A percentile compares a stretch with the other conserved stretches of the same genome.
These are phyloP conservation scores for Drosophila bunnanda DNA, from an alignment of 2,888 invertebrate genomes.

Conservation along the genomic window DNA sequence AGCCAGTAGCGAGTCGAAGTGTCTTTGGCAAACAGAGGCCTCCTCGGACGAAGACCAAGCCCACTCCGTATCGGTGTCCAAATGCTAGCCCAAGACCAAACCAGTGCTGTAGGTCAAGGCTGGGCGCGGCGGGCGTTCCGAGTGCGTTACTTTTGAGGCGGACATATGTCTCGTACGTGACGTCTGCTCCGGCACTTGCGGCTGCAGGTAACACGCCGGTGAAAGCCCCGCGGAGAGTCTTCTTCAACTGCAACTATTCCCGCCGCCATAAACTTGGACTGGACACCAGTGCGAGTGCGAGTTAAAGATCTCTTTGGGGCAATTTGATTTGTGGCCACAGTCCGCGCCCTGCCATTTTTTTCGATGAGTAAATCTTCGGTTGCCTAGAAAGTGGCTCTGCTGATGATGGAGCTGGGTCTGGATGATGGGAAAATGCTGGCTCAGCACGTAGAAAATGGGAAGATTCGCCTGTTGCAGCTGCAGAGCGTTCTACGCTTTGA, in stretches of 20 bases:
- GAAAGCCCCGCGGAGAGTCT: conserved; percentile 31
- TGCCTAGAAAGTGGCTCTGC: conserved; percentile 31
- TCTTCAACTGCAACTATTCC: conserved; percentile 3
- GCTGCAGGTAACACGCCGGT: conserved; percentile 11
- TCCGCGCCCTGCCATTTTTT: conserved; percentile 37
- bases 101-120: conserved; percentile 79
- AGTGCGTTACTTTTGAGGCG: conserved; percentile 34
- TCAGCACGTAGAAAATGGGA: conserved; percentile 40
- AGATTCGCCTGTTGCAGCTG: conserved; percentile 17
- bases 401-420: background rate
- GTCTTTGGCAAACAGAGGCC: conserved; percentile 12
- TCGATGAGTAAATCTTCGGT: conserved; percentile 38
- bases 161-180: conserved; percentile 55
- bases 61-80: background rate
- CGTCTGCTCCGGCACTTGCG: conserved; percentile 39
- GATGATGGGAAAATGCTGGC: conserved; percentile 37
- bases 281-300: conserved; percentile 15
- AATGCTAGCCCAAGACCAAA: conserved; percentile 42
- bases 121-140: conserved; percentile 77
- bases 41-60: conserved; percentile 3
- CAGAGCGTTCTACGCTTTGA: background rate
- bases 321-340: conserved; percentile 50
- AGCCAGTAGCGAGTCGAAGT: background rate
- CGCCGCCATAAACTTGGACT: conserved; percentile 32
- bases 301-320: conserved; percentile 47